Conservation (phyloP, 2,888 invertebrate species). For the Catocala nupta region DNA sequence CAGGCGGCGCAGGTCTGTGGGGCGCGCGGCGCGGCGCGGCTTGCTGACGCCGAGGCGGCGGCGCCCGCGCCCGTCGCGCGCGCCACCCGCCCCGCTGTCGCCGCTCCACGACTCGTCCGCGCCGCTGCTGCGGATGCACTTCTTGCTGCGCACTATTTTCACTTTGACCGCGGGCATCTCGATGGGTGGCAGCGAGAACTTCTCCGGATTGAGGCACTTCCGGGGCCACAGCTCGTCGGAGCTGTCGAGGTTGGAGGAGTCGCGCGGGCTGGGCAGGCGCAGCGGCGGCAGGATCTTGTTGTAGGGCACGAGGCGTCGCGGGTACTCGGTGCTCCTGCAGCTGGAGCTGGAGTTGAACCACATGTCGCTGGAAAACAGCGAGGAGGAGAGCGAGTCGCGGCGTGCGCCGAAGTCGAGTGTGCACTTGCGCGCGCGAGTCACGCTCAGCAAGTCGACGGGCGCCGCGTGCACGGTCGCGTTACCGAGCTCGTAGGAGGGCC, state of each 20-base stretch:
- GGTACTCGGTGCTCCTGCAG: slow-evolving; percentile 52
- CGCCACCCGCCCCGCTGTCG: slow-evolving; percentile 15
- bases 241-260: slow-evolving; percentile 51
- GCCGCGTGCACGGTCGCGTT: slow-evolving; percentile 59
- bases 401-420: slow-evolving; percentile 51
- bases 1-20: slow-evolving; percentile 70
- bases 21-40: slow-evolving; percentile 50
- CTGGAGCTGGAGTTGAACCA: slow-evolving; percentile 68
- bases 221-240: slow-evolving; percentile 69
- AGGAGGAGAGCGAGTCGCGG: slow-evolving; percentile 65
- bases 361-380: slow-evolving; percentile 68
- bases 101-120: slow-evolving; percentile 27
- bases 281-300: slow-evolving; percentile 73
- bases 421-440: slow-evolving; percentile 49
- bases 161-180: slow-evolving; percentile 52
- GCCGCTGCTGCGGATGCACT: slow-evolving; percentile 33
- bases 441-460: slow-evolving; percentile 55
- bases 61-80: slow-evolving; percentile 32
- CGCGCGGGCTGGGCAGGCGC: slow-evolving; percentile 64
- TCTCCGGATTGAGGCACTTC: slow-evolving; percentile 60
- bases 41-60: slow-evolving; percentile 57
- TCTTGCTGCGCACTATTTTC: slow-evolving; percentile 40
- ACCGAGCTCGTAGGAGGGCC: slow-evolving; percentile 57
- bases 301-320: slow-evolving; percentile 64
- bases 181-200: slow-evolving; percentile 66